Conservation (phyloP, 1,140 invertebrate species). For the Polypedilum pembai region DNA sequence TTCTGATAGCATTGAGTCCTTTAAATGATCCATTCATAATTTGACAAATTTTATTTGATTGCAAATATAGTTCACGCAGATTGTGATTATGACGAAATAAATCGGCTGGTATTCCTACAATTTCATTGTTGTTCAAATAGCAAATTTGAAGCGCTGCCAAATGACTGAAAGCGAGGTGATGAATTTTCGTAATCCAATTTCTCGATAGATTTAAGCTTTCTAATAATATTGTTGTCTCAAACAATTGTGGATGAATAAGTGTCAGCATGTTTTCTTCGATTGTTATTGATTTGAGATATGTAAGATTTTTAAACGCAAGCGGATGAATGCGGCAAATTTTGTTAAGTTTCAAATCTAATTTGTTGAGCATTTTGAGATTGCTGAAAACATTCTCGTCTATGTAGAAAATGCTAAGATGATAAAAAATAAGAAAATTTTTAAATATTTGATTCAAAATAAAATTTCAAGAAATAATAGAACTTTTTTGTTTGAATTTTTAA, state of each 20-base stretch:
- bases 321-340: neutral
- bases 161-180: neutral
- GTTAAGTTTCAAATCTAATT: neutral
- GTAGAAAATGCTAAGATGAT: neutral
- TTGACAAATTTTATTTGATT: slow-evolving; percentile 23
- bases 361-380: neutral
- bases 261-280: neutral
- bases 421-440: too few relatives aligned
- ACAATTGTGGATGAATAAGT: neutral
- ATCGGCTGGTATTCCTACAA: neutral
- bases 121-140: slow-evolving; percentile 18
- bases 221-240: neutral
- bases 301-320: neutral
- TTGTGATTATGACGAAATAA: neutral
- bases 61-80: neutral
- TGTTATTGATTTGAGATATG: neutral
- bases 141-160: slow-evolving; percentile 2
- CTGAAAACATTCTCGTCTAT: neutral
- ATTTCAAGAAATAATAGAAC: too few relatives aligned
- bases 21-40: neutral
- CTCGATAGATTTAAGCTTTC: slow-evolving; percentile 9
- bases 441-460: too few relatives aligned
- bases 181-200: neutral
- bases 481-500: too few relatives aligned
- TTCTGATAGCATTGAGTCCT: neutral